Conservation (phyloP, 2,797 vertebrate genomes). For the Spheniscus humboldti region DNA sequence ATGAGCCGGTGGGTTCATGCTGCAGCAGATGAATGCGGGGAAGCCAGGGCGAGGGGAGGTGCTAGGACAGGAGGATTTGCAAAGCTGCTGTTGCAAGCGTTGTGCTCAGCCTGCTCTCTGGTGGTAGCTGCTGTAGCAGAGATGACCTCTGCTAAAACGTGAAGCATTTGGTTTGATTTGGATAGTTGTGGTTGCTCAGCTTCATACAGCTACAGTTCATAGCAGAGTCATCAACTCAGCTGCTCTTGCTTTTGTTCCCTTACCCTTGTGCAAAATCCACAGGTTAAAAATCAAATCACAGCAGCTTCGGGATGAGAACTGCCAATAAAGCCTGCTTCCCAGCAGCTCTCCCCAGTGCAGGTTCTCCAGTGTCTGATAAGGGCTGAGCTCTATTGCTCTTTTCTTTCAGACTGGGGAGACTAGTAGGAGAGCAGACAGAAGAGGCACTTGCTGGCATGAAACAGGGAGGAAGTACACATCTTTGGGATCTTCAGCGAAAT, state of each 20-base stretch:
- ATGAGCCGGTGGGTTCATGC: background rate
- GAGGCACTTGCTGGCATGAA: background rate
- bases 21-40: background rate
- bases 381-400: background rate
- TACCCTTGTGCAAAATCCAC: background rate
- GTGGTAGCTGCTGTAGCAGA: conserved; percentile 38
- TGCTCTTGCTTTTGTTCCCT: conserved; percentile 4
- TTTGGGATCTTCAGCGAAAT: background rate
- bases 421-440: background rate
- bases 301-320: background rate
- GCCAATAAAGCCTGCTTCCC: background rate
- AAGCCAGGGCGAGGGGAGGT: background rate
- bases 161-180: background rate
- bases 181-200: background rate
- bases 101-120: conserved; percentile 64
- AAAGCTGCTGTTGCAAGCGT: background rate
- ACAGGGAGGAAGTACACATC: background rate
- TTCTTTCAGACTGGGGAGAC: background rate
- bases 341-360: background rate
- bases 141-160: conserved; percentile 30
- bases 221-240: background rate
- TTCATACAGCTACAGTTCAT: background rate
- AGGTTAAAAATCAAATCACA: background rate
- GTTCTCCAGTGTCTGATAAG: background rate
- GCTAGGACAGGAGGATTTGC: conserved; percentile 17